Percentiles rank a stretch among this genome's conserved stretches.
phyloP scores from a whole-genome alignment of 1,140 invertebrate genomes.

The Epicauta chinensis region DNA sequence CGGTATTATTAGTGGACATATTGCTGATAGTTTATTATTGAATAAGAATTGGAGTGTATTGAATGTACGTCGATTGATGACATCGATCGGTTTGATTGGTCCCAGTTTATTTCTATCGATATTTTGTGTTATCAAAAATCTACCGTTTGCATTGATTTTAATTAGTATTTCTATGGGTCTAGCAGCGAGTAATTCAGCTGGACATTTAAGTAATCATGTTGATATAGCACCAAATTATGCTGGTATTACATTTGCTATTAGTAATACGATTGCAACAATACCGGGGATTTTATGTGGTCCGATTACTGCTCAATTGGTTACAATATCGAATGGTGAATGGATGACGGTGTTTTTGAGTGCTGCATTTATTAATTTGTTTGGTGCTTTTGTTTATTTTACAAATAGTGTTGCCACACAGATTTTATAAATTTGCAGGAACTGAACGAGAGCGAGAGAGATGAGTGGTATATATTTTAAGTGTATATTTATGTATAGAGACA shows the following conservation, averaged over 20 bases:
- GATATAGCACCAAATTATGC: slow-evolving; percentile 76
- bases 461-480: no score
- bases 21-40: slow-evolving; percentile 59
- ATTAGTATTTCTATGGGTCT: slow-evolving; percentile 73
- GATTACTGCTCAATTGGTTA: slow-evolving; percentile 69
- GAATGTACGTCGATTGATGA: slow-evolving; percentile 70
- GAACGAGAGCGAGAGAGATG: no score
- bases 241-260: slow-evolving; percentile 73
- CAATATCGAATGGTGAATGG: slow-evolving; percentile 65
- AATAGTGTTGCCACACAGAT: slow-evolving; percentile 68
- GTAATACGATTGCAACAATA: slow-evolving; percentile 73
- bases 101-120: slow-evolving; percentile 67
- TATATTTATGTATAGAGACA: no score
- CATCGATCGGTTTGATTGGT: slow-evolving; percentile 66
- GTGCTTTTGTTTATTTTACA: slow-evolving; percentile 68
- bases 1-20: slow-evolving; percentile 67
- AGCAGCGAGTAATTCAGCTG: slow-evolving; percentile 72
- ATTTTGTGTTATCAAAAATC: slow-evolving; percentile 67
- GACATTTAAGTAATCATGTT: slow-evolving; percentile 74
- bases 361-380: slow-evolving; percentile 68
- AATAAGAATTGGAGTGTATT: slow-evolving; percentile 63
- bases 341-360: slow-evolving; percentile 71
- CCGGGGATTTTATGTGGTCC: slow-evolving; percentile 75
- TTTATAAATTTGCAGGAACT: slow-evolving; percentile 48
- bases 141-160: slow-evolving; percentile 65